Evolutionary conservation across 2,797 vertebrate genomes (phyloP).

Genomic region (Percopsis omiscomaycus): DNA sequence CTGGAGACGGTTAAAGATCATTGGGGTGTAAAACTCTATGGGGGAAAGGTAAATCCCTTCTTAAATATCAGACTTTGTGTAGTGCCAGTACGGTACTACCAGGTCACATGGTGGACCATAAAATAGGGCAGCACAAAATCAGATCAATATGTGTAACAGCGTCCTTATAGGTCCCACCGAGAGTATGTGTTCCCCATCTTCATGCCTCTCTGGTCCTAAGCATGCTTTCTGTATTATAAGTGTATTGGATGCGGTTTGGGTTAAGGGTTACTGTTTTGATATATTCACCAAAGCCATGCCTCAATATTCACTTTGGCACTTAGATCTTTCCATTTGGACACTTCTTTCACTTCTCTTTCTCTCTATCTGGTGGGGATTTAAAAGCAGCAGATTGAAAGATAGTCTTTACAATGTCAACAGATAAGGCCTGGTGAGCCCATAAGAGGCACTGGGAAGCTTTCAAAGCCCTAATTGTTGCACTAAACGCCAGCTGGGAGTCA

Average conservation of each 20-base stretch:
- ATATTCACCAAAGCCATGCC: slow-evolving; percentile 27
- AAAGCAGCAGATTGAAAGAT: slow-evolving; percentile 33
- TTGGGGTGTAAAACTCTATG: slow-evolving; percentile 59
- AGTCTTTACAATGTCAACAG: slow-evolving; percentile 51
- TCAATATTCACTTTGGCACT: slow-evolving; percentile 19
- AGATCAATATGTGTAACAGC: slow-evolving; percentile 34
- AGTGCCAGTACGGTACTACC: slow-evolving; percentile 32
- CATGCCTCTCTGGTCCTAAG: neutral
- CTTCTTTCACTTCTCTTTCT: slow-evolving; percentile 4
- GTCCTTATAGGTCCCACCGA: slow-evolving; percentile 47
- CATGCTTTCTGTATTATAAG: slow-evolving; percentile 32
- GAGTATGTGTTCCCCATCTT: slow-evolving; percentile 1
- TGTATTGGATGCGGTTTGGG: slow-evolving; percentile 40
- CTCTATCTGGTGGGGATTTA: slow-evolving; percentile 27
- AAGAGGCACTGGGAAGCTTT: slow-evolving; percentile 33
- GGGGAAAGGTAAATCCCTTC: slow-evolving; percentile 60
- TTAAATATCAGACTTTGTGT: slow-evolving; percentile 46
- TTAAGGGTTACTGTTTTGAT: slow-evolving; percentile 29
- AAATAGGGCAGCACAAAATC: slow-evolving; percentile 44
- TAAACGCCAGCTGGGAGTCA: slow-evolving; percentile 42
- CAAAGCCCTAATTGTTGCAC: slow-evolving; percentile 26
- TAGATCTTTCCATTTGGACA: slow-evolving; percentile 33
- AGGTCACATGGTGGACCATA: slow-evolving; percentile 47
- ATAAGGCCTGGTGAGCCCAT: slow-evolving; percentile 31
- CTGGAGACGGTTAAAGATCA: slow-evolving; percentile 58